These are phyloP conservation scores for Galaxias olidus DNA, from an alignment of 2,797 vertebrate genomes.

Conservation along the genomic window DNA sequence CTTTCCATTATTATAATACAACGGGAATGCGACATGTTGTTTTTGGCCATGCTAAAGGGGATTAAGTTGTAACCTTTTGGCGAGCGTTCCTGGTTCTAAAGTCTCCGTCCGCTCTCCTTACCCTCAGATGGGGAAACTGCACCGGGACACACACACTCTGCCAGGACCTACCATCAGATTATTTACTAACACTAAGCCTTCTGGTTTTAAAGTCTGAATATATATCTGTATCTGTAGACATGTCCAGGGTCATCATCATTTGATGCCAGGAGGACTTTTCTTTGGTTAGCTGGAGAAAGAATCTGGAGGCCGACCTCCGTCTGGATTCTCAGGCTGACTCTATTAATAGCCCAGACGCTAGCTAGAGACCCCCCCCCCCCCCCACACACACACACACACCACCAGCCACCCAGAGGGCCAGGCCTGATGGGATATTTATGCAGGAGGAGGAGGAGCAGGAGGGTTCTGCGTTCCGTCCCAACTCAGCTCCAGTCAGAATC, in stretches of 20 bases:
- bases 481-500: too few species aligned
- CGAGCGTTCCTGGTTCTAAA: constrained; percentile 8
- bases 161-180: neutral
- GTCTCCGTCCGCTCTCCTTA: constrained; percentile 1
- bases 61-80: constrained; percentile 8
- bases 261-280: constrained; percentile 38
- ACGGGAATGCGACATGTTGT: constrained; percentile 16
- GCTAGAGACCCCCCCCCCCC: constrained; percentile 16
- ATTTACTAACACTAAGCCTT: neutral
- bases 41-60: constrained; percentile 5
- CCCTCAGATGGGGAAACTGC: constrained; percentile 5
- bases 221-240: constrained; percentile 30
- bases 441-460: too few species aligned
- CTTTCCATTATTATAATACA: constrained; percentile 22
- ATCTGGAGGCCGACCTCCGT: constrained; percentile 74
- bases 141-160: neutral
- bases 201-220: too few species aligned
- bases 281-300: constrained; percentile 60
- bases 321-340: constrained; percentile 77
- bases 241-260: constrained; percentile 53
- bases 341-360: constrained; percentile 76
- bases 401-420: too few species aligned
- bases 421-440: too few species aligned
- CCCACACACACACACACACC: too few species aligned
- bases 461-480: too few species aligned